A percentile compares a stretch with the other conserved stretches of the same genome.
phyloP scores from a whole-genome alignment of 2,113 vertebrate genomes.

The Melanocharis versteri region DNA sequence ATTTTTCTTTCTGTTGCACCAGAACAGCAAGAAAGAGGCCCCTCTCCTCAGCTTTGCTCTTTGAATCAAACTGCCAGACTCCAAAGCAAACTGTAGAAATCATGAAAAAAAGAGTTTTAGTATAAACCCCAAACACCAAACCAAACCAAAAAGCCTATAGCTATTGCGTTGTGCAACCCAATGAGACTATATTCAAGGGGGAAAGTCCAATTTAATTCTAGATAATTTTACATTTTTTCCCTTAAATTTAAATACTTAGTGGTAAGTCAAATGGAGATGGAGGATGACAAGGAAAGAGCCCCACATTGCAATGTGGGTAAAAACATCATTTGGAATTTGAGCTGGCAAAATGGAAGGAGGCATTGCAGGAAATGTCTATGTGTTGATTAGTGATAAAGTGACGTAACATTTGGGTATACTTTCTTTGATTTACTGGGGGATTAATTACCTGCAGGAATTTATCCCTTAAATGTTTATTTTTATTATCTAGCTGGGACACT shows the following conservation, averaged over 20 bases:
- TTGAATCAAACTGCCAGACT: background rate
- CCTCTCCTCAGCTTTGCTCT: background rate
- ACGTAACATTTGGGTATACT: background rate
- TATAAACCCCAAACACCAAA: background rate
- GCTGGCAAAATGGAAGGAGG: background rate
- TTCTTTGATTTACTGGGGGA: background rate
- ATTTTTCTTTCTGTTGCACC: background rate
- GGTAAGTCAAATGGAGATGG: background rate
- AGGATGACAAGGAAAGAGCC: background rate
- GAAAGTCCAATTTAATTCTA: background rate
- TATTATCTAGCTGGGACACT: background rate
- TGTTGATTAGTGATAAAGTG: background rate
- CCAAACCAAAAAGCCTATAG: background rate
- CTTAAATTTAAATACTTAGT: background rate
- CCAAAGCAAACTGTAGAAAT: background rate
- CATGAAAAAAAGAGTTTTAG: background rate
- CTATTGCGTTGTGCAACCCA: background rate
- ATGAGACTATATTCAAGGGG: background rate
- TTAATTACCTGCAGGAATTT: background rate
- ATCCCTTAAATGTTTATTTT: background rate
- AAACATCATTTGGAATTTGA: background rate
- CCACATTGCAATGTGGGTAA: background rate
- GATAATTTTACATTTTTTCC: accelerated
- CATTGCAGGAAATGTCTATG: background rate
- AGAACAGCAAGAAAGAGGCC: background rate